Base-by-base conservation (phyloP, 2,888 invertebrate genomes). In the Acanthosoma haemorrhoidale region DNA sequence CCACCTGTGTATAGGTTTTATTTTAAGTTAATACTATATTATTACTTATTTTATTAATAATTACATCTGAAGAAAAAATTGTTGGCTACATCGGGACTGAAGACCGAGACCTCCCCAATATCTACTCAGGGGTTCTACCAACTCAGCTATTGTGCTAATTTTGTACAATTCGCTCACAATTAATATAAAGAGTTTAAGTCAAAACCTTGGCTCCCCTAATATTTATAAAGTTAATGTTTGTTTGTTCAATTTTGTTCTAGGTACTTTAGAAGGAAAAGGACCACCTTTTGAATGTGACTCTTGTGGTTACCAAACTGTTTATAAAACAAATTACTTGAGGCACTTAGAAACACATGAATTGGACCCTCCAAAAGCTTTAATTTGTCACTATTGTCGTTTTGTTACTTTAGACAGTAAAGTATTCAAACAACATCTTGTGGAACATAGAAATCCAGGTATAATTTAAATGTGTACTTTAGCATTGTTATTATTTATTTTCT, bases 201-300 rank as follows among this genome's bases (percentile, higher is more conserved):
- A 41, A 8, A 41, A 9, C 8, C 13, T 9, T 41, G 41, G 13
- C 13, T n/a, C n/a, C n/a, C n/a, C n/a, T n/a, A 41, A 41, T 4
- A 4, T 13, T 8, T 41, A 41, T 59, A 8, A 59, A 36, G 13
- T 36, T 36, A 8, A 9, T 9, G 8, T 9, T 13, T 36, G 8
- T 36, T 36, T 41, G 9, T 41, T 41, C 15, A n/a, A 11, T 41
- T 41, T 6, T 41, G 5, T 41, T 41, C n/a, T 4, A 61, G 61
- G 36, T 51, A 51, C 51, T 11, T 15, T 25, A 18, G 41, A 36
- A 18, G 64, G 64, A 8, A 64, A 64, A 64, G 64, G 64, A 29
- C 64, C 64, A 2, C 64, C 39, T 64, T 64, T 29, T 5, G 29
- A 64, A 25, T 64, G 64, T 39, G 38, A 64, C 29, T 39, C 64